Evolutionary conservation across 2,113 vertebrate species (phyloP).

Genomic region (Scophthalmus maximus): DNA sequence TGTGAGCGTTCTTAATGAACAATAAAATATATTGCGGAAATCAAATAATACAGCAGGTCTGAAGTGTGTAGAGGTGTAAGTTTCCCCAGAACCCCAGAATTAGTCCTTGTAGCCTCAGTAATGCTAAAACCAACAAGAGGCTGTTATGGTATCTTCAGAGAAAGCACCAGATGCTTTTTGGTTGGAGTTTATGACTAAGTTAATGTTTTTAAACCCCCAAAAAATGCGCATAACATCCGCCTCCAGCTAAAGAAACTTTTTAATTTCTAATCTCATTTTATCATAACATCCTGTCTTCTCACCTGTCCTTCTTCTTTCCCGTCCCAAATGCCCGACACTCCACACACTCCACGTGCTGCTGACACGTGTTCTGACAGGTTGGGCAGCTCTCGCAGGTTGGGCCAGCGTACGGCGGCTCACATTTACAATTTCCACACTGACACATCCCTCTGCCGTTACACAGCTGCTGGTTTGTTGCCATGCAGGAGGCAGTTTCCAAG

Average conservation of each 20-base stretch:
- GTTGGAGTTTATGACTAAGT: too few relatives aligned
- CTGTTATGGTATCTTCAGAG: not conserved
- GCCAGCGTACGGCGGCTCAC: constrained; percentile 84
- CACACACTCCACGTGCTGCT: constrained; percentile 11
- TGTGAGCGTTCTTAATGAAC: not conserved
- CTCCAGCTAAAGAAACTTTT: too few relatives aligned
- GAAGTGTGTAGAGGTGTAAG: too few relatives aligned
- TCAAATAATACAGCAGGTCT: not conserved
- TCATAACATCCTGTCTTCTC: not conserved
- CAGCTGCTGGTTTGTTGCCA: constrained; percentile 83
- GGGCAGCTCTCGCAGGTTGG: constrained; percentile 88
- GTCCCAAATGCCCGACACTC: constrained; percentile 48
- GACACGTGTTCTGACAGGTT: constrained; percentile 59
- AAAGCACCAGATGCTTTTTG: too few relatives aligned
- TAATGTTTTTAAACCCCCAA: too few relatives aligned
- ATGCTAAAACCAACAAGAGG: not conserved
- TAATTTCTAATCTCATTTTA: too few relatives aligned
- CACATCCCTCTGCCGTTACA: constrained; percentile 87
- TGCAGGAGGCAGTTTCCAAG: constrained; percentile 79
- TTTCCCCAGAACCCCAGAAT: too few relatives aligned
- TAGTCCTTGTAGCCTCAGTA: too few relatives aligned
- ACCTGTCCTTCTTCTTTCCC: constrained; percentile 64
- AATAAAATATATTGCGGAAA: not conserved
- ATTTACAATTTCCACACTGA: constrained; percentile 86
- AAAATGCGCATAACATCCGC: too few relatives aligned